Evolutionary conservation across 2,797 vertebrate genomes (phyloP), one percentile per base, ranked within the genome.

Genomic region (Catharus ustulatus): DNA sequence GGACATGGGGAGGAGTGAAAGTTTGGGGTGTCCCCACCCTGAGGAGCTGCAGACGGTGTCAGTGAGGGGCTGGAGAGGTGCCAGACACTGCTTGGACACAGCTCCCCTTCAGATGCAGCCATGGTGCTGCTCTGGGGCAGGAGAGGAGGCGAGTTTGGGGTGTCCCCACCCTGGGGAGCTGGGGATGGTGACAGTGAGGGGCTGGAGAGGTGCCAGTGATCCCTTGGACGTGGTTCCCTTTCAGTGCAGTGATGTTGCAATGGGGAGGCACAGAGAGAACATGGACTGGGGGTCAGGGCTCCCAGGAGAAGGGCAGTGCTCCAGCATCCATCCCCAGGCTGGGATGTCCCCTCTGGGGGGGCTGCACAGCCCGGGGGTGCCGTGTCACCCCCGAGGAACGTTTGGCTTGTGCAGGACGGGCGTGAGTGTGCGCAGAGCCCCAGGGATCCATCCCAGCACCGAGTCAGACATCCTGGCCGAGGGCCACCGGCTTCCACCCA

Each of bases 401-500:
- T 54, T 74, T 29, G 80, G 59, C 79, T 32, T 3, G 18, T 2
- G 7, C 19, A 0, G 32, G 49, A 6, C 2, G 16, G 49, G 36
- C 3, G 20, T 11, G 68, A 5, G 22, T 7, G 43, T 5, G 79
- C 4, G 0, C 57, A 6, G 77, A 79, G 81, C 93, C 69, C 9
- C 62, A 1, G 20, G 89, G 84, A 67, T 72, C 84, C 77, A 26
- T 77, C 73, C 9, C 23, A 93, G 62, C 0, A 3, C 84, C 66
- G 49, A 89, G 54, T 91, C 89, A 94, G 94, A 82, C 55, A 0
- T 52, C 71, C 95, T 96, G 94, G 89, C 11, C 7, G 0, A 0
- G 38, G 40, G 84, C 94, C 93, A 84, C 80, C 18, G 8, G 34
- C 73, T 88, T 93, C 90, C 92, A 83, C 91, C 89, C 95, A 61